A percentile compares a stretch with the other conserved stretches of the same genome.
phyloP scores from a whole-genome alignment of 2,797 vertebrate species.

The Coregonus suidteri region DNA sequence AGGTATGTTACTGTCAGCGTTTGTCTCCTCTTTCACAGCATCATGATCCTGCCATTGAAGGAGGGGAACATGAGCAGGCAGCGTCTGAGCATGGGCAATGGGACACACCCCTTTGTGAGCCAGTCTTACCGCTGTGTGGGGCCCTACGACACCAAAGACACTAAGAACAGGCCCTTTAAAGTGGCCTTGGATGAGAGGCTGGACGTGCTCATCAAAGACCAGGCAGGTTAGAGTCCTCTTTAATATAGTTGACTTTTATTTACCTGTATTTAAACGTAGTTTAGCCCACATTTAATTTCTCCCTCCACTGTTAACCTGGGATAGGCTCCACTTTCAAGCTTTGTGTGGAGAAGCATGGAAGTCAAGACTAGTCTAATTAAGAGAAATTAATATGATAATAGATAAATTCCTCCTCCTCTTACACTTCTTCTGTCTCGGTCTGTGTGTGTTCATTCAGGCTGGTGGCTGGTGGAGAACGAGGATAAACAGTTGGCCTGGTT shows the following conservation, averaged over 20 bases:
- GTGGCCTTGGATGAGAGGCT: constrained; percentile 73
- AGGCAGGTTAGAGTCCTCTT: constrained; percentile 73
- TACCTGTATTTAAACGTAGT: too few species aligned
- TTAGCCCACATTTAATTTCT: neutral
- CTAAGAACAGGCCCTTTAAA: constrained; percentile 78
- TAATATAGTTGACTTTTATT: neutral
- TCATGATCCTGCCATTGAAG: constrained; percentile 81
- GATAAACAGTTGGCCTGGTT: constrained; percentile 87
- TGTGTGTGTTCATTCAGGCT: constrained; percentile 72
- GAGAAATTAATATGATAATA: neutral
- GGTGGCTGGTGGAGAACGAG: constrained; percentile 93
- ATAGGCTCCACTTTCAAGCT: neutral
- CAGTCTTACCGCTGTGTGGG: constrained; percentile 82
- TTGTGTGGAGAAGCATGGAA: neutral
- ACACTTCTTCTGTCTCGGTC: neutral
- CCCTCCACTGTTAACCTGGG: neutral
- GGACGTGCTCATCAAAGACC: constrained; percentile 87
- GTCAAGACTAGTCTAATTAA: neutral
- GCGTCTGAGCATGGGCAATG: constrained; percentile 37
- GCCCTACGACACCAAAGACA: constrained; percentile 85
- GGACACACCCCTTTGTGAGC: constrained; percentile 75
- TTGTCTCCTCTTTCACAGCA: constrained; percentile 62
- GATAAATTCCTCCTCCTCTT: neutral
- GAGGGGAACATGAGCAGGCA: constrained; percentile 1
- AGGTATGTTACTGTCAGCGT: neutral